phyloP scores from a whole-genome alignment of 2,797 vertebrate species.

The Periophthalmus magnuspinnatus region DNA sequence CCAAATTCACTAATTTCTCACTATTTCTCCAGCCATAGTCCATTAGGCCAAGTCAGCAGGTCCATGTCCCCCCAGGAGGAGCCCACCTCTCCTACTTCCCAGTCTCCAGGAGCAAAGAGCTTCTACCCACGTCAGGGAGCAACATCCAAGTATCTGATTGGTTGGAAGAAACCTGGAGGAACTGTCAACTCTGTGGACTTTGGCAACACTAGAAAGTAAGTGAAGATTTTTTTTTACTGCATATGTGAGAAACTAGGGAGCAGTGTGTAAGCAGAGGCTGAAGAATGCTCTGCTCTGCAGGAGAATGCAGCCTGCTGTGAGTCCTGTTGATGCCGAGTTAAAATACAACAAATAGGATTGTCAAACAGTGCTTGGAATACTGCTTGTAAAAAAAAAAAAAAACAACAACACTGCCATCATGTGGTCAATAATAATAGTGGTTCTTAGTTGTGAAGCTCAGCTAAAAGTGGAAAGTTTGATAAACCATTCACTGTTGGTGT shows the following conservation, averaged over 20 bases:
- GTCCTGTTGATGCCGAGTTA: slow-evolving; percentile 21
- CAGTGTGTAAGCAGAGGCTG: not conserved
- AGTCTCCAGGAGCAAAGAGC: slow-evolving; percentile 86
- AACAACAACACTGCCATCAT: slow-evolving; percentile 50
- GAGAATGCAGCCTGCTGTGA: slow-evolving; percentile 19
- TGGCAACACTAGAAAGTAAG: slow-evolving; percentile 96
- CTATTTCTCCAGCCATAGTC: slow-evolving; percentile 79
- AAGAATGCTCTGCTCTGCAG: slow-evolving; percentile 18
- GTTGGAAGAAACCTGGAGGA: slow-evolving; percentile 97
- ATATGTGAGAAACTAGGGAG: slow-evolving; percentile 22
- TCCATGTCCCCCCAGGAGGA: slow-evolving; percentile 87
- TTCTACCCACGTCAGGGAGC: slow-evolving; percentile 98
- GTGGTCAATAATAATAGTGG: slow-evolving; percentile 39
- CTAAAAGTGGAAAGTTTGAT: not conserved
- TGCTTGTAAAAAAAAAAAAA: not conserved
- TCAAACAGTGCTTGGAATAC: not conserved
- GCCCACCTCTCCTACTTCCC: slow-evolving; percentile 79
- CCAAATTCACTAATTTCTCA: slow-evolving; percentile 8
- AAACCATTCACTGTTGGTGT: not conserved
- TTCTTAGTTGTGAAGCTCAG: too few relatives aligned
- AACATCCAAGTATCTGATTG: slow-evolving; percentile 96
- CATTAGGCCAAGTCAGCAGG: slow-evolving; percentile 83
- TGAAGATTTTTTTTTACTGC: not conserved
- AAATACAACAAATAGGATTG: not conserved
- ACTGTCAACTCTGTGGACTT: slow-evolving; percentile 97